Evolutionary conservation across 2,113 vertebrate species (phyloP).

Genomic region (Bujurquina vittata): DNA sequence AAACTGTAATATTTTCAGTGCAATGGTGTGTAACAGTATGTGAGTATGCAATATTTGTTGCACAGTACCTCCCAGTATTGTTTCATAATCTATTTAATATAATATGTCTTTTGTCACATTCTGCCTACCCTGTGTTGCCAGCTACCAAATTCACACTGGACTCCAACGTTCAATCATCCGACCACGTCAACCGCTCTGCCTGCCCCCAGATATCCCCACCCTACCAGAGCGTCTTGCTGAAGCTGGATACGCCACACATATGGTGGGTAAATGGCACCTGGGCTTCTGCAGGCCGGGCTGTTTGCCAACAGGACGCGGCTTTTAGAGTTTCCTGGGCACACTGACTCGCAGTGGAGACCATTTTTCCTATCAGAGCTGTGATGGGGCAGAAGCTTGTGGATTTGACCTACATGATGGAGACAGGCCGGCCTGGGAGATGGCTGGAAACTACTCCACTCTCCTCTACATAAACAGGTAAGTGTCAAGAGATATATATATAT

Average conservation of each 20-base stretch:
- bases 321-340: constrained; percentile 92
- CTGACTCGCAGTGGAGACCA: constrained; percentile 93
- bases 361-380: constrained; percentile 93
- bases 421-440: constrained; percentile 88
- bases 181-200: constrained; percentile 91
- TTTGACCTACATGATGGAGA: constrained; percentile 93
- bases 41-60: background rate
- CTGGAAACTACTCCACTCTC: constrained; percentile 90
- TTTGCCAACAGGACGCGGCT: constrained; percentile 89
- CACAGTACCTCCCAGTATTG: background rate
- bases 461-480: constrained; percentile 88
- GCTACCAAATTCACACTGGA: constrained; percentile 96
- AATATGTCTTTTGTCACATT: background rate
- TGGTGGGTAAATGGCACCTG: constrained; percentile 97
- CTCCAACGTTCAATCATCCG: constrained; percentile 95
- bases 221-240: constrained; percentile 89
- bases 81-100: background rate
- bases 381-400: constrained; percentile 91
- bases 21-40: background rate
- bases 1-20: background rate
- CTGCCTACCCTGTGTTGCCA: constrained; percentile 49
- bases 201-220: constrained; percentile 87
- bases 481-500: background rate
- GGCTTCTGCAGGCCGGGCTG: constrained; percentile 91
- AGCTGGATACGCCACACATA: constrained; percentile 91